Base-by-base conservation (phyloP, 37 sponge, comb jelly and placozoan genomes). In the Theonella swinhoei region DNA sequence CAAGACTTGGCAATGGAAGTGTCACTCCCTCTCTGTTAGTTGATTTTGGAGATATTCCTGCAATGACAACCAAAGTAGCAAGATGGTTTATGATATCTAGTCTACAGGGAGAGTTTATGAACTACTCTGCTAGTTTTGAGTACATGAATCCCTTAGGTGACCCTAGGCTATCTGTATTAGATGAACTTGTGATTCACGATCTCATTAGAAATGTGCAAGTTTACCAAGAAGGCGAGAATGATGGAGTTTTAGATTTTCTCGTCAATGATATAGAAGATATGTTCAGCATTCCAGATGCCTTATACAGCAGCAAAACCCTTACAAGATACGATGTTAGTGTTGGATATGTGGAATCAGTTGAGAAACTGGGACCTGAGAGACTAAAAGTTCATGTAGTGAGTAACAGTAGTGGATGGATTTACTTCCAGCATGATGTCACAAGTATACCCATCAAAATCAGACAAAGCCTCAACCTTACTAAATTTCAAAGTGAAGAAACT, bases 81-180 rank as follows among this genome's bases (percentile, higher is more conserved):
- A 68, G 81, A 31, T 80, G 81, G 81, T 80, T 42, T 14, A 80
- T 80, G 70, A 68, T 80, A 17, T 80, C 81, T 5, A 80, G 70
- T 38, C 71, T 80, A 11, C 58, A 47, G 19, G 81, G 81, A 47
- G 81, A 80, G n/a, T 80, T 80, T 36, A 80, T 23, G 34, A 80
- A 69, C 70, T 80, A 69, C 30, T 80, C 81, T 40, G 81, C 81
- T 47, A 69, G 60, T 20, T 80, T 80, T 80, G 70, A 80, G 43
- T 69, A 69, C 58, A 68, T 47, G 33, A 80, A 80, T 42, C 81
- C 81, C 24, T 70, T 80, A 54, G 81, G 81, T 69, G 81, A 80
- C 35, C 81, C 81, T 5, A 80, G 43, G 24, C 81, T 80, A 23
- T 80, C 81, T 1, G 42, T 80, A 31, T 60, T 80, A 9, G 81